Evolutionary conservation across 2,888 invertebrate genomes (phyloP).

Genomic region (Chrysomela aeneicollis): DNA sequence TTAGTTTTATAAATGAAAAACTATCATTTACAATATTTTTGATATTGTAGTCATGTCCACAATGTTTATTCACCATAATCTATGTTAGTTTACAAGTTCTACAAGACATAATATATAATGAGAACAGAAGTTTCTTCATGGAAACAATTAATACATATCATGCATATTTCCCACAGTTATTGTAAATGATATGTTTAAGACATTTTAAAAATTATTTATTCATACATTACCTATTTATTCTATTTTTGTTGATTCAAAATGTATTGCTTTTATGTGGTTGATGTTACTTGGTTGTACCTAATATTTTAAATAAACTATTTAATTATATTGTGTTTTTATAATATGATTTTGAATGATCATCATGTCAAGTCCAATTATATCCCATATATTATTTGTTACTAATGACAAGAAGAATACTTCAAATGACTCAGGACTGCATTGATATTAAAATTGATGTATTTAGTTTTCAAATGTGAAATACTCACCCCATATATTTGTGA

Average conservation of each 20-base stretch:
- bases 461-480: too few relatives aligned
- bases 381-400: neutral
- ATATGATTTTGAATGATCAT: too few relatives aligned
- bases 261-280: constrained; percentile 54
- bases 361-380: neutral
- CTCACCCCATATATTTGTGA: too few relatives aligned
- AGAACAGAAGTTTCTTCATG: neutral
- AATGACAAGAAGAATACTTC: neutral
- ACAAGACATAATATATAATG: neutral
- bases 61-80: neutral
- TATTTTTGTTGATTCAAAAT: constrained; percentile 45
- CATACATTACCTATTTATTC: constrained; percentile 20
- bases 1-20: constrained; percentile 9
- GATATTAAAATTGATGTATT: too few relatives aligned
- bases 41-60: neutral
- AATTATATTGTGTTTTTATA: constrained; percentile 2
- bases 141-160: neutral
- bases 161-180: neutral
- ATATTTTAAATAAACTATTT: constrained; percentile 59
- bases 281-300: constrained; percentile 58
- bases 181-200: constrained; percentile 21
- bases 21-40: constrained; percentile 1
- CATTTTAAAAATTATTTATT: constrained; percentile 26
- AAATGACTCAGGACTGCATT: too few relatives aligned
- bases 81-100: neutral